A percentile compares a stretch with the other conserved stretches of the same genome.
Conservation (phyloP, 1,140 invertebrate species). For the Bilobella aurantiaca region DNA sequence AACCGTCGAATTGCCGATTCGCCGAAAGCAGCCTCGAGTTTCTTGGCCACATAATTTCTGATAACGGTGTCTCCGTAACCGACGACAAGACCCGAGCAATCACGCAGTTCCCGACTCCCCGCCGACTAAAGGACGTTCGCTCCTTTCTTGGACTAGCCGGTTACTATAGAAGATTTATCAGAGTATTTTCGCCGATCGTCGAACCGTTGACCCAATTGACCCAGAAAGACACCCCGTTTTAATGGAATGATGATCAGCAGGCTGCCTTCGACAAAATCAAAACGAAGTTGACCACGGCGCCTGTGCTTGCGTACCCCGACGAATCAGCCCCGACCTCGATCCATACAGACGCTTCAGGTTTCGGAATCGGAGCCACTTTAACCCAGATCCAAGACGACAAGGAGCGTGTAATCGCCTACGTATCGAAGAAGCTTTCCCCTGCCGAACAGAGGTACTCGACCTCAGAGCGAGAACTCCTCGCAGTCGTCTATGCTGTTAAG, state of each 20-base stretch:
- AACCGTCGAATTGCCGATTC: conserved; percentile 22
- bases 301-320: neutral
- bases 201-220: conserved; percentile 21
- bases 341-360: neutral
- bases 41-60: conserved; percentile 17
- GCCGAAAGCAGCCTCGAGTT: conserved; percentile 6
- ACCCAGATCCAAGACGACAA: neutral
- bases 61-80: conserved; percentile 5
- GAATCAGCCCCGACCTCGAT: neutral
- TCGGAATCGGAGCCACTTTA: neutral
- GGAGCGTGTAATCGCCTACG: neutral
- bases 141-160: conserved; percentile 16
- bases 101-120: neutral
- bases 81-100: conserved; percentile 14
- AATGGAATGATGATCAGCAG: conserved; percentile 12
- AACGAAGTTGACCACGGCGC: neutral
- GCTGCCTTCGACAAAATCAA: neutral
- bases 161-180: conserved; percentile 25
- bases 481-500: neutral
- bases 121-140: neutral
- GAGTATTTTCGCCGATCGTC: conserved; percentile 11
- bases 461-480: neutral
- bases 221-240: conserved; percentile 19
- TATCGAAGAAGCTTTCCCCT: neutral
- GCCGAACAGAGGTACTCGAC: neutral